Evolutionary conservation across 2,113 vertebrate species (phyloP).

Genomic region (Pungitius pungitius): DNA sequence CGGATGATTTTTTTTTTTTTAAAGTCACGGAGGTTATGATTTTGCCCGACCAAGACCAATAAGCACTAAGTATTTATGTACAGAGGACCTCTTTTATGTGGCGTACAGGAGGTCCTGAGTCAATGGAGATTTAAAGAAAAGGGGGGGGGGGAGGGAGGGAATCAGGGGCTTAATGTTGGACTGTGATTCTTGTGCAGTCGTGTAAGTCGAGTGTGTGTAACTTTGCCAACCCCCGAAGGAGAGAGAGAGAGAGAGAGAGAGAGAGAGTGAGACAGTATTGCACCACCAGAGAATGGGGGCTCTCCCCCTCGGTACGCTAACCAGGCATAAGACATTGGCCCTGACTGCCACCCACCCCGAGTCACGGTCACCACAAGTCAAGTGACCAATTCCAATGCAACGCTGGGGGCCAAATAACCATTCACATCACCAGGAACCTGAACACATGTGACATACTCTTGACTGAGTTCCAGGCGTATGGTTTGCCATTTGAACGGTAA

Average conservation of each 20-base stretch:
- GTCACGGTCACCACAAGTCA: conserved; percentile 74
- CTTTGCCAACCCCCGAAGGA: conserved; percentile 51
- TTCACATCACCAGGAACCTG: conserved; percentile 50
- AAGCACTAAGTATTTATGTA: conserved; percentile 58
- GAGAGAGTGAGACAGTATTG: conserved; percentile 39
- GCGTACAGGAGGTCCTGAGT: conserved; percentile 2
- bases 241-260: conserved; percentile 40
- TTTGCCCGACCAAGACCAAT: conserved; percentile 45
- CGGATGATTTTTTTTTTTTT: conserved; percentile 44
- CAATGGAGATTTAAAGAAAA: conserved; percentile 35
- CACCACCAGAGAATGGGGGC: conserved; percentile 39
- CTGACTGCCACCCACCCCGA: conserved; percentile 58
- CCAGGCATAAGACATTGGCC: conserved; percentile 71
- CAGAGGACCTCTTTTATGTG: conserved; percentile 31
- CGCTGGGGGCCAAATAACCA: conserved; percentile 54
- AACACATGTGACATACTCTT: conserved; percentile 64
- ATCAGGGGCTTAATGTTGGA: conserved; percentile 63
- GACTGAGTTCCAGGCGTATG: conserved; percentile 49
- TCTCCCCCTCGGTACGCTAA: conserved; percentile 57
- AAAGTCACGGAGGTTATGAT: conserved; percentile 34
- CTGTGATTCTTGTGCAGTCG: conserved; percentile 62
- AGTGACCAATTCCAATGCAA: conserved; percentile 73
- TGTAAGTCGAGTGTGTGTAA: conserved; percentile 71
- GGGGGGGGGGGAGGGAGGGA: conserved; percentile 1
- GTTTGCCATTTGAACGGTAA: conserved; percentile 57